These are phyloP conservation scores for Hydrocynus forskahlii DNA, from an alignment of 2,797 vertebrate genomes.

Conservation along the genomic window DNA sequence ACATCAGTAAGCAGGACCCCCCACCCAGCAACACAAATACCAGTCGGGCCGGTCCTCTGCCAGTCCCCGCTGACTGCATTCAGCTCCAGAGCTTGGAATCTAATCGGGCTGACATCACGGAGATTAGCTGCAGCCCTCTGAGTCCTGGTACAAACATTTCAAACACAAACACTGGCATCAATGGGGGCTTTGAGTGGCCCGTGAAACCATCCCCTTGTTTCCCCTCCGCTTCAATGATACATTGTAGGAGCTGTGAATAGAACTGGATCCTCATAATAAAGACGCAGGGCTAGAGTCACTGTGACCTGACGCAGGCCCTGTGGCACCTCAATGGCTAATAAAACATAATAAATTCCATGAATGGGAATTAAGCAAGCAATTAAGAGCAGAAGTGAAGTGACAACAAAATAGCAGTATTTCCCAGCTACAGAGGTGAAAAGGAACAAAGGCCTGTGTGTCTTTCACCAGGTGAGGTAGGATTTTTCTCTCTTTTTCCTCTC, in stretches of 20 bases:
- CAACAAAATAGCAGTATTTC: conserved; percentile 7
- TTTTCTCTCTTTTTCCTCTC: conserved; percentile 36
- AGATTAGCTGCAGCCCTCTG: conserved; percentile 55
- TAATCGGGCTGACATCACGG: conserved; percentile 58
- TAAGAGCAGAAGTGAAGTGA: conserved; percentile 20
- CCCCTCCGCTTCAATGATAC: conserved; percentile 44
- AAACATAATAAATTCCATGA: not conserved
- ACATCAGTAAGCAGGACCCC: conserved; percentile 56
- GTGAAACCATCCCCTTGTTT: conserved; percentile 55
- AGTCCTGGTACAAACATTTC: conserved; percentile 60
- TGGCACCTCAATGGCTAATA: not conserved
- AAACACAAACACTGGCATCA: conserved; percentile 53
- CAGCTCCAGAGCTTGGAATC: conserved; percentile 35
- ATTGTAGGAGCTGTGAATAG: conserved; percentile 49
- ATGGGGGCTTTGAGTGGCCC: conserved; percentile 54
- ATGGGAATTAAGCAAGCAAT: not conserved
- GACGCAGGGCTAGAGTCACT: conserved; percentile 3
- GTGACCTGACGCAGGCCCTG: conserved; percentile 14
- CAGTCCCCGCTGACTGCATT: conserved; percentile 41
- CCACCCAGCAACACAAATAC: conserved; percentile 53
- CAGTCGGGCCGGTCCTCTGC: conserved; percentile 50
- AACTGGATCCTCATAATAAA: conserved; percentile 28
- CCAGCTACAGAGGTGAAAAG: not conserved
- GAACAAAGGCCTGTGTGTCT: conserved; percentile 8
- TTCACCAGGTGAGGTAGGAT: conserved; percentile 48